phyloP scores from a whole-genome alignment of 2,888 invertebrate species.

The Eulithis prunata region DNA sequence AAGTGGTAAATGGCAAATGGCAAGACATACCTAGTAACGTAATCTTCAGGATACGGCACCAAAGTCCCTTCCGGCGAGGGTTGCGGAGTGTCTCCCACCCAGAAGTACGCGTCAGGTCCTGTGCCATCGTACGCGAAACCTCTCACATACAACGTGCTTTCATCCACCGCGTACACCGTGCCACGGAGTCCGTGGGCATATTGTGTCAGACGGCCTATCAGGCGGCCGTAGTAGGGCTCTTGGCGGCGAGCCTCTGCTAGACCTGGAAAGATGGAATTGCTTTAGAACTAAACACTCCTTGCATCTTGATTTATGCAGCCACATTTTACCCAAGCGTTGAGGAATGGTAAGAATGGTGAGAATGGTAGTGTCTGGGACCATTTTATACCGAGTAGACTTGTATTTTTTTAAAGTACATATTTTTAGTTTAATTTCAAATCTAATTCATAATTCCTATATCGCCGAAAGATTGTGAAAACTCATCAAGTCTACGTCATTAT shows the following conservation, averaged over 20 bases:
- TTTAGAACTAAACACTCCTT: background rate
- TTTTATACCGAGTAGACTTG: too few relatives aligned
- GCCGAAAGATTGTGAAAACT: slow-evolving; percentile 13
- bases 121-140: slow-evolving; percentile 95
- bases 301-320: too few relatives aligned
- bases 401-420: too few relatives aligned
- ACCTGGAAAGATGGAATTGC: slow-evolving; percentile 47
- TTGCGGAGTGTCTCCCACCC: slow-evolving; percentile 92
- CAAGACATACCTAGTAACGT: slow-evolving; percentile 88
- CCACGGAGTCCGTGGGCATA: slow-evolving; percentile 93
- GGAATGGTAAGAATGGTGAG: too few relatives aligned
- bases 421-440: slow-evolving; percentile 1
- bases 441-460: slow-evolving; percentile 5
- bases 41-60: slow-evolving; percentile 94
- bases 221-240: slow-evolving; percentile 90
- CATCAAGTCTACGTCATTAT: slow-evolving; percentile 27
- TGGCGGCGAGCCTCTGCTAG: slow-evolving; percentile 54
- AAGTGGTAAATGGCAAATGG: background rate
- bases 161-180: slow-evolving; percentile 94
- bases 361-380: too few relatives aligned
- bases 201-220: slow-evolving; percentile 88
- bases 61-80: slow-evolving; percentile 93
- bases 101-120: slow-evolving; percentile 95
- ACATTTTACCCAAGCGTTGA: too few relatives aligned
- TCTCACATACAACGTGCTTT: slow-evolving; percentile 92